phyloP scores from a whole-genome alignment of 2,888 invertebrate genomes.

The Melanargia galathea region DNA sequence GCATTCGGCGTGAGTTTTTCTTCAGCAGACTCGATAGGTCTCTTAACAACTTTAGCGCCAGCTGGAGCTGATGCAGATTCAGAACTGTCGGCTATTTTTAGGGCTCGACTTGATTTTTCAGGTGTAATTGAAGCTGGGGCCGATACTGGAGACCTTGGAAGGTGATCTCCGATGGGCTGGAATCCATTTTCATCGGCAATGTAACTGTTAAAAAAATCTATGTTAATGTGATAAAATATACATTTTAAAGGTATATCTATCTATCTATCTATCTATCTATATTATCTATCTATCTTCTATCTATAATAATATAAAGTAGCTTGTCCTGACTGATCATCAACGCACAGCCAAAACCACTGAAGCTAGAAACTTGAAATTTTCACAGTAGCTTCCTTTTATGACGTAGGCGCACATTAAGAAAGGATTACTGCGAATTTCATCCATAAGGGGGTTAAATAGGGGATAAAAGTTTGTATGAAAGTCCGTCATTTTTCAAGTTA shows the following conservation, averaged over 20 bases:
- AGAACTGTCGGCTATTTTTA: conserved; percentile 47
- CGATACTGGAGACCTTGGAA: conserved; percentile 69
- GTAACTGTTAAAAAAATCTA: conserved; percentile 67
- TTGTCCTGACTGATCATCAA: too few relatives aligned
- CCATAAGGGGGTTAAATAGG: too few relatives aligned
- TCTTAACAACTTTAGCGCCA: conserved; percentile 33
- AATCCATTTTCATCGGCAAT: conserved; percentile 89
- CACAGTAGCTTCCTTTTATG: too few relatives aligned
- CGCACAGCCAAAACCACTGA: too few relatives aligned
- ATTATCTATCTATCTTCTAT: too few relatives aligned
- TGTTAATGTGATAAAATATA: background rate
- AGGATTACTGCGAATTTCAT: too few relatives aligned
- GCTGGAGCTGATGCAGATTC: conserved; percentile 48
- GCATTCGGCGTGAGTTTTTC: conserved; percentile 15
- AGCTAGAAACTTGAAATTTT: too few relatives aligned
- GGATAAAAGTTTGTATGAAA: too few relatives aligned
- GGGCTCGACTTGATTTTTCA: conserved; percentile 55
- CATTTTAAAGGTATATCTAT: background rate
- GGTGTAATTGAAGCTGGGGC: conserved; percentile 41
- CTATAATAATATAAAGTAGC: too few relatives aligned
- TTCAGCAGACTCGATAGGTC: conserved; percentile 24
- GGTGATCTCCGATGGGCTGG: conserved; percentile 85
- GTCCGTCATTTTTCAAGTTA: too few relatives aligned
- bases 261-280: background rate
- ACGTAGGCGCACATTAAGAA: too few relatives aligned